Base-by-base conservation (phyloP, 2,113 vertebrate species). In the Pyrgilauda ruficollis region DNA sequence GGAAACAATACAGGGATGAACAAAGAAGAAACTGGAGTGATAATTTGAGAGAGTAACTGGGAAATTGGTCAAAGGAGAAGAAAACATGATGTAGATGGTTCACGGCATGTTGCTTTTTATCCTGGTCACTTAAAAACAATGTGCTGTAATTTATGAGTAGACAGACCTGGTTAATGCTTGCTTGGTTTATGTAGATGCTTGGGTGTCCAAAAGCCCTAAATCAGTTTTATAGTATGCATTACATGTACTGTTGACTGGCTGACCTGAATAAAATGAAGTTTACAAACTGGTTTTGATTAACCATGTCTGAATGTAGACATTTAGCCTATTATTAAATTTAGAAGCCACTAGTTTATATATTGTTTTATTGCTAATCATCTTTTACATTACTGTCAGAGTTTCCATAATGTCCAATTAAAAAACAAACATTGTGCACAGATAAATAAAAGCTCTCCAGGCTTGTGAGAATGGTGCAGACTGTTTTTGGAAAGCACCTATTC, bases 31-130 rank as follows among this genome's bases (percentile, higher is more conserved):
- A 92, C 90, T 86, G 92, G 93, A 97, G 97, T 97, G 96, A 97
- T 97, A 97, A 97, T 97, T 95, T 97, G 96, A 97, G 96, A 97
- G 97, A 96, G 95, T 96, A 97, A 93, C 96, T 96, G 95, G 94
- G 96, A 96, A 97, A 96, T 97, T 91, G 92, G 96, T 97, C 96
- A 96, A 95, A 96, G 84, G 83, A 91, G 76, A 76, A 91, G 95
- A 96, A 96, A 96, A 43, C 64, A 83, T 96, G 82, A 96, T 96
- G 95, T 96, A 94, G 95, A 96, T 96, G 93, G 89, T 95, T 96
- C 84, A 80, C 37, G 44, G 76, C 82, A 80, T 96, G 84, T 95
- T 95, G 96, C 94, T 96, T 97, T 96, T 97, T 97, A 94, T 94
- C 88, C 94, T 94, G 91, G 95, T 89, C 87, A 86, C 75, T 96